These are phyloP conservation scores for Muraenolepis orangiensis DNA, from an alignment of 2,797 vertebrate genomes.

Conservation along the genomic window DNA sequence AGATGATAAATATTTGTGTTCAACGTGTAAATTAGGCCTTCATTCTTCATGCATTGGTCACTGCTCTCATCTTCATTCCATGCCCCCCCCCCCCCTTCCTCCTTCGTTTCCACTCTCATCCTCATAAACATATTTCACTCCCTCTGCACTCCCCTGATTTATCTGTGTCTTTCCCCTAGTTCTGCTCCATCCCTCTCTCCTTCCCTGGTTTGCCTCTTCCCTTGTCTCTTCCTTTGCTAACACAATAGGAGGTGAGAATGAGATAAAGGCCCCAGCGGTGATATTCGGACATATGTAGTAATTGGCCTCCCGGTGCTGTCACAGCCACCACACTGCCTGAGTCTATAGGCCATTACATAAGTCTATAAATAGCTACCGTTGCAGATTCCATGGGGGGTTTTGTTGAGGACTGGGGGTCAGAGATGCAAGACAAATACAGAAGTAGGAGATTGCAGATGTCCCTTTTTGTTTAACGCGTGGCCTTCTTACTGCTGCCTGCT, in stretches of 20 bases:
- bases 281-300: slow-evolving; percentile 51
- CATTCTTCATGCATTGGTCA: background rate
- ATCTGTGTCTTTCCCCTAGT: background rate
- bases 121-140: background rate
- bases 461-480: background rate
- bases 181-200: background rate
- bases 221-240: slow-evolving; percentile 11
- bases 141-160: slow-evolving; percentile 4
- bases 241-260: slow-evolving; percentile 48
- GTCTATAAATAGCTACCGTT: slow-evolving; percentile 33
- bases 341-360: slow-evolving; percentile 61
- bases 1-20: background rate
- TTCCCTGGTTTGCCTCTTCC: slow-evolving; percentile 18
- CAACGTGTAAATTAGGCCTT: background rate
- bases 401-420: background rate
- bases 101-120: background rate
- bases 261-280: slow-evolving; percentile 34
- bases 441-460: background rate
- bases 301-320: slow-evolving; percentile 62
- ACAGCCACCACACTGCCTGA: slow-evolving; percentile 61
- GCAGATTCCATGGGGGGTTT: background rate
- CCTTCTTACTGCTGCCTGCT: background rate
- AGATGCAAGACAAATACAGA: background rate
- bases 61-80: background rate
- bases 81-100: too few relatives aligned